Base-by-base conservation (phyloP, 2,113 vertebrate species). In the Marmota monax region DNA sequence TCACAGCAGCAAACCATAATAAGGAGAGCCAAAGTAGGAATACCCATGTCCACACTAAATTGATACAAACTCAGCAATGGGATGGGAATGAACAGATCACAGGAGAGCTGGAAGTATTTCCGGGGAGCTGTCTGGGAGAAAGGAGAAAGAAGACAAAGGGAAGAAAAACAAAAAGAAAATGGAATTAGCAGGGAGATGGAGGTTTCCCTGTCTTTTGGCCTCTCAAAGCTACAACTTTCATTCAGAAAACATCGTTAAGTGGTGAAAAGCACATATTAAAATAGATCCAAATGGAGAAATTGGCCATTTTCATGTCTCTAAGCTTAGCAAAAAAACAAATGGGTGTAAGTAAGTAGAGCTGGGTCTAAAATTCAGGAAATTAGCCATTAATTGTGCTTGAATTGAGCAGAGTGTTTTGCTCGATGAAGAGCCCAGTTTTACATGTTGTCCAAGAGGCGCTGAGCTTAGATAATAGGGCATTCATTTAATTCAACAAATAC, bases 401-500 rank as follows among this genome's bases (percentile, higher is more conserved):
- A 93, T 86, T 87, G 90, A 51, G 37, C 42, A 61, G 79, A 93
- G 80, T 85, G 65, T 96, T 88, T 80, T 82, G 61, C 83, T 90
- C 91, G 73, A 85, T 95, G 1, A 63, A 90, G 58, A 95, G 72
- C 83, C 79, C 70, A 88, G 20, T 96, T 95, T 94, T 88, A 67
- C 72, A 65, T 83, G 27, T 63, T 92, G 77, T 96, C 88, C 90
- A 92, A 91, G 80, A 96, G 45, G 63, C 39, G 6, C 76, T 34
- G 63, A 96, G 85, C n/a, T 92, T 85, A 83, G 84, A 53, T 92
- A 90, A 94, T 53, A 95, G 67, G 34, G 61, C 61, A 61, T 94
- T 96, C 82, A 95, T 85, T 94, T 94, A 95, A 92, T 88, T 96
- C 87, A 88, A 48, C 67, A 84, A 20, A 95, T 80, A 67, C 51